These are phyloP conservation scores for Amblyjoppa proteus DNA, from an alignment of 2,888 invertebrate genomes.

Conservation along the genomic window DNA sequence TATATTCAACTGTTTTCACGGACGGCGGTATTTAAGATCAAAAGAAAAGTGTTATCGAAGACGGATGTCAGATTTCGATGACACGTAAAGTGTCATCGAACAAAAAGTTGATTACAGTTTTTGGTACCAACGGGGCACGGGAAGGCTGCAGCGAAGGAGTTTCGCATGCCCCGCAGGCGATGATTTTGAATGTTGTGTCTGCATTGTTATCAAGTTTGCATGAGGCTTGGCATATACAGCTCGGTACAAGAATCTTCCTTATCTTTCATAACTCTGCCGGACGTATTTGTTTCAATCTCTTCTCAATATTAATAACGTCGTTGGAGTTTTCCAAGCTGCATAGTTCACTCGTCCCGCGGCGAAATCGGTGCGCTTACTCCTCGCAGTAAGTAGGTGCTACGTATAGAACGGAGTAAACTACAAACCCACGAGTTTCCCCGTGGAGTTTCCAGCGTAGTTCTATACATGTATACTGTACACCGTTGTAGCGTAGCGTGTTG, in stretches of 20 bases:
- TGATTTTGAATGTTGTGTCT: too few relatives aligned
- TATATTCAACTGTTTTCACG: too few relatives aligned
- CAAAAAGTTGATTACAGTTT: too few relatives aligned
- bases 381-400: neutral
- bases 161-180: too few relatives aligned
- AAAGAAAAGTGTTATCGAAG: too few relatives aligned
- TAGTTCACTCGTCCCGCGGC: neutral
- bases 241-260: neutral
- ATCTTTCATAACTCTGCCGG: neutral
- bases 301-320: conserved; percentile 27
- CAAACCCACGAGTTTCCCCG: neutral
- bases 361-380: neutral
- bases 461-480: neutral
- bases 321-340: neutral
- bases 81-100: too few relatives aligned
- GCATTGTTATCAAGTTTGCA: neutral
- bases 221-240: neutral
- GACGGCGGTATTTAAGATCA: too few relatives aligned
- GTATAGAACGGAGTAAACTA: neutral
- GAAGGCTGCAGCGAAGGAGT: too few relatives aligned
- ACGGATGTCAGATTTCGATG: too few relatives aligned
- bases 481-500: neutral
- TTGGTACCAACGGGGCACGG: too few relatives aligned
- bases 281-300: conserved; percentile 23
- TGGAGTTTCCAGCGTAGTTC: conserved; percentile 12